phyloP scores from a whole-genome alignment of 1,140 invertebrate species.

The Leptoteleia sp. region DNA sequence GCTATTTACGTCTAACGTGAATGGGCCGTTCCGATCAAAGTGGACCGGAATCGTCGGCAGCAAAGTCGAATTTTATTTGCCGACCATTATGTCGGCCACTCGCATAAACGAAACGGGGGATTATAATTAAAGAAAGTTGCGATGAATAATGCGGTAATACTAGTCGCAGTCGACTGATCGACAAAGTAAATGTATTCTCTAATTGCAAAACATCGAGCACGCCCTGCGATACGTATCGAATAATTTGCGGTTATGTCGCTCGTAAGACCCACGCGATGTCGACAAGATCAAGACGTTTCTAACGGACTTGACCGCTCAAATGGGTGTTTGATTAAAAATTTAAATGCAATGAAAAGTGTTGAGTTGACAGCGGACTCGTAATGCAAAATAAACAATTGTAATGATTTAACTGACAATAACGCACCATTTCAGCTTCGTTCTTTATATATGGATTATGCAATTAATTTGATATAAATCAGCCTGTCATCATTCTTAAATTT shows the following conservation, averaged over 20 bases:
- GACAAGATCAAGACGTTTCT: slow-evolving; percentile 50
- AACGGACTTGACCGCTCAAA: slow-evolving; percentile 26
- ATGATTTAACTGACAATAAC: too few species aligned
- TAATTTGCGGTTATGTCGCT: slow-evolving; percentile 60
- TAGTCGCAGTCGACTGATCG: slow-evolving; percentile 49
- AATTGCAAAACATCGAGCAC: slow-evolving; percentile 61
- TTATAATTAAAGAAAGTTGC: slow-evolving; percentile 37
- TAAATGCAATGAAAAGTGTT: slow-evolving; percentile 9
- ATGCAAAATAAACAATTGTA: too few species aligned
- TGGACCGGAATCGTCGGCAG: not conserved
- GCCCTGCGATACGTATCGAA: slow-evolving; percentile 54
- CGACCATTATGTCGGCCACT: too few species aligned
- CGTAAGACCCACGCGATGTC: slow-evolving; percentile 55
- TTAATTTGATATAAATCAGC: too few species aligned
- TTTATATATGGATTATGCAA: too few species aligned
- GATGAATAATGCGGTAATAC: slow-evolving; percentile 41
- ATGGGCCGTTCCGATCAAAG: slow-evolving; percentile 13
- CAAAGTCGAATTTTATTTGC: too few species aligned
- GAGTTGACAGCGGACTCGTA: not conserved
- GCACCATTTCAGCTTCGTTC: too few species aligned
- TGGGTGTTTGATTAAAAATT: slow-evolving; percentile 18
- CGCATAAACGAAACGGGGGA: not conserved
- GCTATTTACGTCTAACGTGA: slow-evolving; percentile 14
- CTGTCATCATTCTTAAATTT: too few species aligned
- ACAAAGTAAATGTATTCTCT: slow-evolving; percentile 55